Percentiles rank a stretch among this genome's conserved stretches.
phyloP scores from a whole-genome alignment of 1,140 invertebrate genomes.

The Ips typographus region DNA sequence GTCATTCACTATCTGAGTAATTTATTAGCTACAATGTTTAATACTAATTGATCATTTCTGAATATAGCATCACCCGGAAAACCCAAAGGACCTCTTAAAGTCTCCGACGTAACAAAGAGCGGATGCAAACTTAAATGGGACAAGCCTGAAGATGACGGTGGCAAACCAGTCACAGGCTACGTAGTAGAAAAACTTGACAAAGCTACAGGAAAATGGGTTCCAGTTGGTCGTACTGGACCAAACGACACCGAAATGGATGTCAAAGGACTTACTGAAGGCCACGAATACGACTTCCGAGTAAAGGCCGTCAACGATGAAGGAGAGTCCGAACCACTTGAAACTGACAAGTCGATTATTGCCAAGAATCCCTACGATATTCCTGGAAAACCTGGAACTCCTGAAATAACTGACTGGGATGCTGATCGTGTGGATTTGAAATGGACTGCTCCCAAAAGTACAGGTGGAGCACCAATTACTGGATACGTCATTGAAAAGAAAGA shows the following conservation, averaged over 20 bases:
- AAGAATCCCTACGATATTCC: slow-evolving; percentile 95
- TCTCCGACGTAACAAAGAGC: slow-evolving; percentile 89
- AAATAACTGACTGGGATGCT: slow-evolving; percentile 91
- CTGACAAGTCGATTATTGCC: slow-evolving; percentile 79
- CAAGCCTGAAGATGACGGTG: slow-evolving; percentile 97
- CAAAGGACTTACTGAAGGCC: slow-evolving; percentile 88
- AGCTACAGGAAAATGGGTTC: slow-evolving; percentile 89
- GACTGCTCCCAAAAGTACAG: slow-evolving; percentile 84
- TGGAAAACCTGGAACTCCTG: slow-evolving; percentile 84
- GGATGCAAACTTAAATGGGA: slow-evolving; percentile 94
- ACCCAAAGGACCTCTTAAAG: slow-evolving; percentile 89
- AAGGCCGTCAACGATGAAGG: slow-evolving; percentile 98
- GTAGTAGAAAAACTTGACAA: slow-evolving; percentile 96
- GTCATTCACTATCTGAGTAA: too few relatives aligned
- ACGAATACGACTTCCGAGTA: slow-evolving; percentile 95
- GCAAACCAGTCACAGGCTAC: slow-evolving; percentile 93
- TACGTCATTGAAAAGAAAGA: slow-evolving; percentile 98
- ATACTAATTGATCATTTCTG: neutral
- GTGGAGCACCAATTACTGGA: slow-evolving; percentile 92
- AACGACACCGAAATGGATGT: slow-evolving; percentile 87
- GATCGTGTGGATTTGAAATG: slow-evolving; percentile 92
- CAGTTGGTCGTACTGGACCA: slow-evolving; percentile 82
- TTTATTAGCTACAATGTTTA: too few relatives aligned
- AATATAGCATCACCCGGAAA: slow-evolving; percentile 72
- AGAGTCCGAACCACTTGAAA: slow-evolving; percentile 92